These are phyloP conservation scores for Nomada fucata DNA, from an alignment of 2,888 invertebrate genomes.

Conservation along the genomic window DNA sequence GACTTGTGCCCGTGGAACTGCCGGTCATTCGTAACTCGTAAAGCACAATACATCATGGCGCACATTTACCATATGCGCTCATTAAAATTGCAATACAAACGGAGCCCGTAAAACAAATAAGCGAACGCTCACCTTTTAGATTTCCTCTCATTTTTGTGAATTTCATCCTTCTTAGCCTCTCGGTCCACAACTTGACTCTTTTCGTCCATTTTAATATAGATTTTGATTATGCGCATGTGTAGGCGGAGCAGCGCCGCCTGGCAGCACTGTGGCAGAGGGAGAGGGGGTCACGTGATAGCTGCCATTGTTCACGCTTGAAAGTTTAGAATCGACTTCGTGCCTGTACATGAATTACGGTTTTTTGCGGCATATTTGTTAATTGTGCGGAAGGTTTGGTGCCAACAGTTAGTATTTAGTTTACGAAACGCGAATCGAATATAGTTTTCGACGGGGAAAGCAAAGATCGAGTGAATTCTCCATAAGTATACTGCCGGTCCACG, in stretches of 20 bases:
- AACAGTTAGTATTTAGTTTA: background rate
- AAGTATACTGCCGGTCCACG: background rate
- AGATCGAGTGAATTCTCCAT: background rate
- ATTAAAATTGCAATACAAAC: background rate
- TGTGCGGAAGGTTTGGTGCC: background rate
- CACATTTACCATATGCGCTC: background rate
- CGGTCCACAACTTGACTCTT: constrained; percentile 84
- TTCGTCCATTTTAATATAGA: constrained; percentile 84
- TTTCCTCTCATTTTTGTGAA: constrained; percentile 84
- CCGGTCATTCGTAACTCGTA: constrained; percentile 44
- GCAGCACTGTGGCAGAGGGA: constrained; percentile 19
- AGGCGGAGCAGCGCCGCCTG: constrained; percentile 53
- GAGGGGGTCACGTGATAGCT: constrained; percentile 40
- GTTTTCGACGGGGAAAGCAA: background rate
- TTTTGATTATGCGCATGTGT: constrained; percentile 71
- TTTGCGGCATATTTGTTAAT: background rate
- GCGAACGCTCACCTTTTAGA: constrained; percentile 84
- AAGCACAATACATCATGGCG: background rate
- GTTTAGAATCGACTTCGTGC: background rate
- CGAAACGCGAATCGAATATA: background rate
- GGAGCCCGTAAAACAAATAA: background rate
- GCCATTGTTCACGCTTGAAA: background rate
- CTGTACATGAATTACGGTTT: background rate
- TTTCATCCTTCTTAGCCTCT: constrained; percentile 84
- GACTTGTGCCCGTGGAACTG: constrained; percentile 34